Percentiles rank a stretch among this genome's conserved stretches.
Evolutionary conservation across 2,113 vertebrate genomes (phyloP).

Genomic region (Paracanthobrama guichenoti): DNA sequence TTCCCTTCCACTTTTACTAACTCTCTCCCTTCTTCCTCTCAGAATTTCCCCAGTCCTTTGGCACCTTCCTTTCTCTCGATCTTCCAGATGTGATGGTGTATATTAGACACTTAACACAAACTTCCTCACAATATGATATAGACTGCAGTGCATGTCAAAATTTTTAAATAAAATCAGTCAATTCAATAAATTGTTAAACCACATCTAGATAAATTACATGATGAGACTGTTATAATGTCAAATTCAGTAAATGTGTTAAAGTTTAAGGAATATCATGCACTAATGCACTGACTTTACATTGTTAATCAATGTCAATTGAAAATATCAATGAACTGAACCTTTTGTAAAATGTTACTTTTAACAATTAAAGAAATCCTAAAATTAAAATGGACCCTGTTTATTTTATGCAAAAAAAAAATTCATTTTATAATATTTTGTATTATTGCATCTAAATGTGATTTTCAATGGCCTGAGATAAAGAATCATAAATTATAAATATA

Average conservation of each 20-base stretch:
- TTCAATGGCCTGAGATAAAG: neutral
- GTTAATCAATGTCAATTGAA: neutral
- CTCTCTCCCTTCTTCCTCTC: constrained; percentile 9
- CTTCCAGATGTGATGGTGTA: neutral
- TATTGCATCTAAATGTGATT: neutral
- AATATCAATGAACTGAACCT: neutral
- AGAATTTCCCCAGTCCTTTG: neutral
- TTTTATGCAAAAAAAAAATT: neutral
- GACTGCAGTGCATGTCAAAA: neutral
- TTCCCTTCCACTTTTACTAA: constrained; percentile 13
- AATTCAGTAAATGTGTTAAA: neutral
- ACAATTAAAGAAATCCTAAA: too few relatives aligned
- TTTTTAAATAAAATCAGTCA: neutral
- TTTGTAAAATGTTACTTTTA: neutral
- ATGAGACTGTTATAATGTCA: neutral
- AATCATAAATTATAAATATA: neutral
- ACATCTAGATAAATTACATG: neutral
- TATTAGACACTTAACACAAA: neutral
- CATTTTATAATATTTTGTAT: neutral
- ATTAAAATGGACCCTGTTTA: neutral
- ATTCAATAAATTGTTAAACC: neutral
- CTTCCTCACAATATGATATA: neutral
- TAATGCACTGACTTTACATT: neutral
- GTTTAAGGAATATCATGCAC: neutral
- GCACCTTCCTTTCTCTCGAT: neutral